A percentile compares a stretch with the other conserved stretches of the same genome.
These are phyloP conservation scores for Amblyjoppa fuscipennis DNA, from an alignment of 2,888 invertebrate species.

Conservation along the genomic window DNA sequence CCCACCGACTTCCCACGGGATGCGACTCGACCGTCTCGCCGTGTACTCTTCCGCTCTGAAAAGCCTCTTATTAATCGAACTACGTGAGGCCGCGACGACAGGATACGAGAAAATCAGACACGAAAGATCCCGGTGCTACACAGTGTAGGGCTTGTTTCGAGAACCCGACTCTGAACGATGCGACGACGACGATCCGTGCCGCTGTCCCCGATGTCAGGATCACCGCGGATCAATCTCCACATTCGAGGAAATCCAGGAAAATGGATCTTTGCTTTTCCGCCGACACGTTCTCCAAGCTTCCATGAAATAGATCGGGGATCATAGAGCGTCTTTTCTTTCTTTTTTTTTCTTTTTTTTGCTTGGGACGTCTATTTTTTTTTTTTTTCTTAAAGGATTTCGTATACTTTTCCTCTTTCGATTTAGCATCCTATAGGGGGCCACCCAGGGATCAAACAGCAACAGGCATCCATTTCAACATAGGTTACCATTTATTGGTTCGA, in stretches of 20 bases:
- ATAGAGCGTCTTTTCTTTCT: background rate
- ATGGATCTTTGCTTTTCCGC: slow-evolving; percentile 8
- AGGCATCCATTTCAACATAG: background rate
- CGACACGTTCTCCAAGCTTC: background rate
- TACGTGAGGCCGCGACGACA: slow-evolving; percentile 55
- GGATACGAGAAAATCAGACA: slow-evolving; percentile 56
- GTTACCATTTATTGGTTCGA: background rate
- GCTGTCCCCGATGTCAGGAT: slow-evolving; percentile 57
- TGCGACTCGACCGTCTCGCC: slow-evolving; percentile 43
- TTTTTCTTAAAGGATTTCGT: background rate
- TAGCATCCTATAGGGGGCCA: background rate
- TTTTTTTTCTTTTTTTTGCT: background rate
- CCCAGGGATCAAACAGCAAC: background rate
- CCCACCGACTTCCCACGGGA: slow-evolving; percentile 50
- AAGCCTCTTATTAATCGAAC: slow-evolving; percentile 62
- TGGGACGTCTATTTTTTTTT: background rate
- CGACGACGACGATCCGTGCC: slow-evolving; percentile 53
- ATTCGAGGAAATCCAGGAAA: slow-evolving; percentile 54
- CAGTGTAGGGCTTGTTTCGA: slow-evolving; percentile 11
- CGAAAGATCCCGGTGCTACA: slow-evolving; percentile 5
- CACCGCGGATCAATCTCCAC: slow-evolving; percentile 56
- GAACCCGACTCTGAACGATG: background rate
- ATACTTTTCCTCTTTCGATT: background rate
- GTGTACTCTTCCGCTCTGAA: background rate
- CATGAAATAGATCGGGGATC: background rate